Base-by-base conservation (phyloP, 2,113 vertebrate genomes). In the Copsychus sechellarum region DNA sequence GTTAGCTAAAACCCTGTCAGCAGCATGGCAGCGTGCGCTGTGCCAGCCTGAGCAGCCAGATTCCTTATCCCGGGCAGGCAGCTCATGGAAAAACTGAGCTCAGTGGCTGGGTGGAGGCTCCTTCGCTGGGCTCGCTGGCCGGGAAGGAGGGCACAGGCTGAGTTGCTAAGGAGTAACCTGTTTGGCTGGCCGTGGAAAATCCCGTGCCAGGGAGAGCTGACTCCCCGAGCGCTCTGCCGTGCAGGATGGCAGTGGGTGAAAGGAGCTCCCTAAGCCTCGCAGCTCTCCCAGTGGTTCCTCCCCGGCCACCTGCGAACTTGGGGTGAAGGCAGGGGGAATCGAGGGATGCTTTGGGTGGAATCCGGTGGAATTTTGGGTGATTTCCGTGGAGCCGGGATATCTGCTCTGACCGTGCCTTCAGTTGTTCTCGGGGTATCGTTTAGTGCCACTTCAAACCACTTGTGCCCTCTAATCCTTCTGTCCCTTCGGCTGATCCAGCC, bases 161-260 rank as follows among this genome's bases (percentile, higher is more conserved):
- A 8, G 87, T 82, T 91, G 87, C 96, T 86, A 69, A 38, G 91
- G 74, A 90, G 74, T 61, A 14, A 80, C 71, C 65, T 72, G 84
- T 88, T 92, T 67, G 86, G 65, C 95, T 64, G 67, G 60, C 33
- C 0, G 1, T 67, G 62, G 60, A 74, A 56, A 77, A 90, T 28
- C 29, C 21, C 9, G 42, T 95, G 93, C 90, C 94, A 93, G 86
- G 87, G 89, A 48, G 83, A 17, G 78, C 34, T 94, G 92, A 45
- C 61, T 89, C 36, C 33, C 16, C 4, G 0, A 11, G 71, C 6
- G n/a, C 57, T 61, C 51, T 47, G n/a, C 58, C 16, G 71, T 45
- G 62, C 29, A 8, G 8, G 45, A 54, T 16, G 25, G 72, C 61
- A 14, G 1, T 2, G 78, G 73, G 12, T n/a, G 3, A 53, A 60